Percentiles rank a stretch among this genome's conserved stretches.
Evolutionary conservation across 2,888 invertebrate species (phyloP).

Genomic region (Nematopogon swammerdamellus): DNA sequence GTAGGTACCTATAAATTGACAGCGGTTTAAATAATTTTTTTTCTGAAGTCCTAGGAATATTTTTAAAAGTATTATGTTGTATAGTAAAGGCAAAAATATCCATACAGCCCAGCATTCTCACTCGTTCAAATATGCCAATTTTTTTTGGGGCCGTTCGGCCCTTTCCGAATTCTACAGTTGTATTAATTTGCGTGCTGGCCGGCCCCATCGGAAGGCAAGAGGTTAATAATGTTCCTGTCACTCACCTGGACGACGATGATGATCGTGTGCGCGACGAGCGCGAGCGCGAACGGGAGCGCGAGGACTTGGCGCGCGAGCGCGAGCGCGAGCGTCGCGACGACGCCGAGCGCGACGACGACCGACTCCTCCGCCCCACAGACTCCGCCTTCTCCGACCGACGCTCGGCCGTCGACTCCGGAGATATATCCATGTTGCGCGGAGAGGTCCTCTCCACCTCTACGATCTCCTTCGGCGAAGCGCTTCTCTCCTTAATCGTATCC

Average conservation of each 20-base stretch:
- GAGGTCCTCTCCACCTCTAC: slow-evolving; percentile 8
- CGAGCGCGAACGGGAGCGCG: slow-evolving; percentile 28
- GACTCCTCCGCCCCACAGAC: slow-evolving; percentile 13
- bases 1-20: no score
- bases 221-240: slow-evolving; percentile 2
- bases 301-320: slow-evolving; percentile 15
- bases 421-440: slow-evolving; percentile 12
- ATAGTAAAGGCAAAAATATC: no score
- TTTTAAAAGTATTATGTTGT: no score
- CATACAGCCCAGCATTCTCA: no score
- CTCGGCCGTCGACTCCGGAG: slow-evolving; percentile 9
- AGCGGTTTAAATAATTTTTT: no score
- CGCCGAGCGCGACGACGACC: slow-evolving; percentile 6
- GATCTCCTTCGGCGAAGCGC: neutral
- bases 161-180: no score
- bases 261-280: slow-evolving; percentile 24
- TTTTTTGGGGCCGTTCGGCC: no score
- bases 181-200: no score
- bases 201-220: no score
- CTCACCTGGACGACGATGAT: slow-evolving; percentile 49
- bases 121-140: no score
- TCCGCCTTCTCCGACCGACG: slow-evolving; percentile 11
- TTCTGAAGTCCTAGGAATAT: no score
- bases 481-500: neutral
- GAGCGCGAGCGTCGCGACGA: slow-evolving; percentile 5